Evolutionary conservation across 2,888 invertebrate species (phyloP).

Genomic region (Amiota mariae): DNA sequence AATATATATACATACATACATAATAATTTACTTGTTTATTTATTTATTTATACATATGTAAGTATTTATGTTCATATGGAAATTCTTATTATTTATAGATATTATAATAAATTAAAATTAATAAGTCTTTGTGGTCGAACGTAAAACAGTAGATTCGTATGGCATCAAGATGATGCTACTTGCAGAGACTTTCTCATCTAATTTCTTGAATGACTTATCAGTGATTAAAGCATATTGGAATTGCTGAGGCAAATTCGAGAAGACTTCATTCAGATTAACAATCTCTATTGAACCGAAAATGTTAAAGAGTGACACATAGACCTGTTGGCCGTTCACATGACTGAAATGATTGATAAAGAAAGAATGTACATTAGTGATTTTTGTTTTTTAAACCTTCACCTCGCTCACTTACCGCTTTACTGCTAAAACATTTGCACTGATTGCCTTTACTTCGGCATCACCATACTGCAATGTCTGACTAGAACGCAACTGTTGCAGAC

Average conservation of each 20-base stretch:
- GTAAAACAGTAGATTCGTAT: slow-evolving; percentile 61
- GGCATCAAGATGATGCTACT: slow-evolving; percentile 60
- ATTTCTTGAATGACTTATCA: slow-evolving; percentile 58
- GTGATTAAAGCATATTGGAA: slow-evolving; percentile 67
- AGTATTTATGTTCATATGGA: too few species aligned
- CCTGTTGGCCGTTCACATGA: slow-evolving; percentile 54
- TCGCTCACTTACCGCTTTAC: slow-evolving; percentile 64
- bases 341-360: slow-evolving; percentile 38
- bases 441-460: slow-evolving; percentile 73
- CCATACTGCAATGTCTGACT: slow-evolving; percentile 75
- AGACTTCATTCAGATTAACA: slow-evolving; percentile 69
- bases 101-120: neutral
- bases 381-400: neutral
- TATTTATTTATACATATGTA: too few species aligned
- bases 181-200: slow-evolving; percentile 58
- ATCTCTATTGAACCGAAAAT: slow-evolving; percentile 69
- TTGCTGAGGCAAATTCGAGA: slow-evolving; percentile 50
- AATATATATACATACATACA: too few species aligned
- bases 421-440: slow-evolving; percentile 74
- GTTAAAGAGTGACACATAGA: slow-evolving; percentile 74
- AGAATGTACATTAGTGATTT: neutral
- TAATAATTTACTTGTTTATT: too few species aligned
- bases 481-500: slow-evolving; percentile 74
- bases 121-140: slow-evolving; percentile 48
- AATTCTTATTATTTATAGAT: too few species aligned